A percentile compares a stretch with the other conserved stretches of the same genome.
Conservation (phyloP, 2,113 vertebrate genomes). For the Natator depressus region DNA sequence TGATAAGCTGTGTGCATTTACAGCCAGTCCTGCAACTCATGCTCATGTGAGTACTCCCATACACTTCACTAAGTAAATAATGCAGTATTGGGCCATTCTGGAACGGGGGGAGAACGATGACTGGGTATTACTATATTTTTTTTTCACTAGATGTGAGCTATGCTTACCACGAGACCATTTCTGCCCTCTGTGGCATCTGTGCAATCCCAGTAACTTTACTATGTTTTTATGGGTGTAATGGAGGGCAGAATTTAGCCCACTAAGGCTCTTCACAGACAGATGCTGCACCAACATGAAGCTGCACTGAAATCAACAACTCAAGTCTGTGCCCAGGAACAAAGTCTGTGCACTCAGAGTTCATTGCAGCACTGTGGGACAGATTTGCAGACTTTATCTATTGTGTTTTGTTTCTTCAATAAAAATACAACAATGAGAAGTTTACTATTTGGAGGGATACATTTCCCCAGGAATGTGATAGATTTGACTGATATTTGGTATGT, state of each 20-base stretch:
- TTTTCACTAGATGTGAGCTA: not conserved
- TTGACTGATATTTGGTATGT: not conserved
- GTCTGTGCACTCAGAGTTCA: not conserved
- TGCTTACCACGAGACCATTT: not conserved
- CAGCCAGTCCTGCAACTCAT: not conserved
- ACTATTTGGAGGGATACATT: not conserved
- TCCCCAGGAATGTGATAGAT: not conserved
- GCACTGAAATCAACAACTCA: not conserved
- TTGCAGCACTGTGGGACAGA: not conserved
- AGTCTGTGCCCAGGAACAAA: not conserved
- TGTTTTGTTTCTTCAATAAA: slow-evolving; percentile 10
- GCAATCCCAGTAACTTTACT: not conserved
- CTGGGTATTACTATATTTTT: not conserved
- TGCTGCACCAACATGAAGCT: not conserved
- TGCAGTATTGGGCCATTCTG: not conserved
- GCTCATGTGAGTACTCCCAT: not conserved
- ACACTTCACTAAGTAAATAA: not conserved
- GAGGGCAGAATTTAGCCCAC: not conserved
- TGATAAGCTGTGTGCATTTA: not conserved
- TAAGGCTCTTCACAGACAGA: not conserved
- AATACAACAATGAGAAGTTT: not conserved
- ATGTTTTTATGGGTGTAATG: not conserved
- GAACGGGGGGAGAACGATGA: not conserved
- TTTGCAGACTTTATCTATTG: not conserved
- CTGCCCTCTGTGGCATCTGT: not conserved